A percentile compares a stretch with the other conserved stretches of the same genome.
Evolutionary conservation across 2,797 vertebrate genomes (phyloP).

Genomic region (Pteropus rufus): DNA sequence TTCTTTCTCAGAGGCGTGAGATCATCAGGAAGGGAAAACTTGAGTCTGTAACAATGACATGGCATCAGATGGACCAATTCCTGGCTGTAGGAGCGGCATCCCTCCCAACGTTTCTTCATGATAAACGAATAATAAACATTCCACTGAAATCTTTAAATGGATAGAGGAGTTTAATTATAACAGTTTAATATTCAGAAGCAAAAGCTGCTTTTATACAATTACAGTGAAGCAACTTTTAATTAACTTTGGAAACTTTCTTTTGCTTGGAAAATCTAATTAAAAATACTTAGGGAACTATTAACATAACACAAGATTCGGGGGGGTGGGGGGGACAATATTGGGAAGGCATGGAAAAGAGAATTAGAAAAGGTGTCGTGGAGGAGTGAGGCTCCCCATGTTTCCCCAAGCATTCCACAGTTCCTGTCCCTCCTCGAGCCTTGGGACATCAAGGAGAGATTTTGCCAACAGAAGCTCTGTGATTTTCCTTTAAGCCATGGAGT

Average conservation of each 20-base stretch:
- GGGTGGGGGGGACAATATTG: slow-evolving; percentile 30
- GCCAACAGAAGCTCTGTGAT: not conserved
- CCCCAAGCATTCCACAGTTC: not conserved
- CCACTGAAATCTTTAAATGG: slow-evolving; percentile 78
- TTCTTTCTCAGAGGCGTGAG: slow-evolving; percentile 13
- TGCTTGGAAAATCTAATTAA: slow-evolving; percentile 82
- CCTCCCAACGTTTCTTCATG: slow-evolving; percentile 63
- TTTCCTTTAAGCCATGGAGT: not conserved
- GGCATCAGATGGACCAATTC: not conserved
- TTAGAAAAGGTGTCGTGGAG: not conserved
- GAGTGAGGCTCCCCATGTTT: not conserved
- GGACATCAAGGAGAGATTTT: not conserved
- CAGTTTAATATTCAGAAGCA: slow-evolving; percentile 84
- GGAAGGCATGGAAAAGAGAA: not conserved
- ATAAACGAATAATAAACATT: slow-evolving; percentile 81
- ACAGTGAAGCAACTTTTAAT: slow-evolving; percentile 83
- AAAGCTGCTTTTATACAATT: slow-evolving; percentile 84
- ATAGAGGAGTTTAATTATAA: slow-evolving; percentile 85
- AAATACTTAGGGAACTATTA: slow-evolving; percentile 81
- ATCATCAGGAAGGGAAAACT: not conserved
- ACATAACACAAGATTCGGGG: slow-evolving; percentile 75
- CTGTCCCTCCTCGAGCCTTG: not conserved
- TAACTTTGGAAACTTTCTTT: slow-evolving; percentile 85
- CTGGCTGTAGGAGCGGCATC: slow-evolving; percentile 1
- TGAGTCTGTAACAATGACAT: not conserved